phyloP scores from a whole-genome alignment of 2,888 invertebrate genomes.

The Ormyrus nitidulus region DNA sequence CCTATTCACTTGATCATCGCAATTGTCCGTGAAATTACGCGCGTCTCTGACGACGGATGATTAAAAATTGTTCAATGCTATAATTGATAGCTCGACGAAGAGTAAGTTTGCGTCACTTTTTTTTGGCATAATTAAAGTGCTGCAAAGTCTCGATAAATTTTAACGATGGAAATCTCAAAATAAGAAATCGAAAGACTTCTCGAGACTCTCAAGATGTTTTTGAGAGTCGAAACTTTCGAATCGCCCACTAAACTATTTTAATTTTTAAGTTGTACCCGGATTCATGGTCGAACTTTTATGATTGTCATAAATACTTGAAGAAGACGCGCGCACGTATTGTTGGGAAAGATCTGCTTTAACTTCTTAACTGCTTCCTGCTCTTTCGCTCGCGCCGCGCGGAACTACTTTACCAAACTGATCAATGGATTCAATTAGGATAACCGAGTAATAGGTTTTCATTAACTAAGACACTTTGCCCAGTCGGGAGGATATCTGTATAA shows the following conservation, averaged over 20 bases:
- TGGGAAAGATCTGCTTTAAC: slow-evolving; percentile 41
- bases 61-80: too few relatives aligned
- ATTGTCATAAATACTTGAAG: slow-evolving; percentile 13
- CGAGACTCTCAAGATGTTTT: too few relatives aligned
- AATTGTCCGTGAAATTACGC: background rate
- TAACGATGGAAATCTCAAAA: too few relatives aligned
- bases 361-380: slow-evolving; percentile 41
- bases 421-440: slow-evolving; percentile 51
- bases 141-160: too few relatives aligned
- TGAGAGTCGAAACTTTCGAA: too few relatives aligned
- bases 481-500: slow-evolving; percentile 14
- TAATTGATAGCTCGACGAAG: too few relatives aligned
- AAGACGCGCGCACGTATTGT: background rate
- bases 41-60: too few relatives aligned
- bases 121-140: too few relatives aligned
- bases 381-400: slow-evolving; percentile 3
- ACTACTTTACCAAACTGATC: slow-evolving; percentile 50
- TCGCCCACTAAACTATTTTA: slow-evolving; percentile 7
- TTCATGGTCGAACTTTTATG: slow-evolving; percentile 21
- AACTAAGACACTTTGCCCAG: slow-evolving; percentile 36
- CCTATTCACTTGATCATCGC: slow-evolving; percentile 13
- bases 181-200: too few relatives aligned
- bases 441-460: slow-evolving; percentile 50
- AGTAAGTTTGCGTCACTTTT: too few relatives aligned
- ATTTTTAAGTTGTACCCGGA: slow-evolving; percentile 4